Conservation (phyloP, 2,888 invertebrate genomes). For the Spodoptera exigua region DNA sequence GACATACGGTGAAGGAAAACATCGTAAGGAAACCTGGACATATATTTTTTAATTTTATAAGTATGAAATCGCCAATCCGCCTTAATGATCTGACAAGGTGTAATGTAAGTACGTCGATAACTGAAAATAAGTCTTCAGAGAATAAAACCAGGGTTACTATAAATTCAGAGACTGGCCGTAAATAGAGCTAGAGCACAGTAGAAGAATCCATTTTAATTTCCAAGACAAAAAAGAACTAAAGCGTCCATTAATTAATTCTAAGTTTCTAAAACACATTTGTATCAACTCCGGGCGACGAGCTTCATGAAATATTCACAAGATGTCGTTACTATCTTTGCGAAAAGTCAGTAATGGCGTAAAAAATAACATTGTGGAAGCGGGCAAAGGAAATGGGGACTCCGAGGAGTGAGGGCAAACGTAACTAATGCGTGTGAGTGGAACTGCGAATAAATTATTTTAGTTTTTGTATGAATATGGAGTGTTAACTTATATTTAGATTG, state of each 20-base stretch:
- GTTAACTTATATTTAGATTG: too few species aligned
- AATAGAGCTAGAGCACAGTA: not conserved
- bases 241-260: conserved; percentile 25
- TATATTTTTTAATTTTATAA: too few species aligned
- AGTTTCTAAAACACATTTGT: conserved; percentile 31
- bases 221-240: not conserved
- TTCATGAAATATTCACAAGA: conserved; percentile 56
- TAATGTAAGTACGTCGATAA: too few species aligned
- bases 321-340: conserved; percentile 18
- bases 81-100: too few species aligned
- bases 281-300: conserved; percentile 31
- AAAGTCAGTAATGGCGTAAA: conserved; percentile 47
- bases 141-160: too few species aligned
- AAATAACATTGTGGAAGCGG: conserved; percentile 44
- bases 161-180: too few species aligned
- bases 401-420: conserved; percentile 37
- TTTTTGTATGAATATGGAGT: conserved; percentile 28
- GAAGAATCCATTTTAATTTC: not conserved
- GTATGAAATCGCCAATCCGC: too few species aligned
- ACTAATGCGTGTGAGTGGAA: conserved; percentile 41
- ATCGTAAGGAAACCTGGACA: too few species aligned
- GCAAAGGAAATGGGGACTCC: conserved; percentile 29
- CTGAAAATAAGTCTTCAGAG: too few species aligned
- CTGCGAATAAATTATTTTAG: conserved; percentile 55
- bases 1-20: too few species aligned